Conservation (phyloP, 2,113 vertebrate species). For the Ictalurus furcatus region DNA sequence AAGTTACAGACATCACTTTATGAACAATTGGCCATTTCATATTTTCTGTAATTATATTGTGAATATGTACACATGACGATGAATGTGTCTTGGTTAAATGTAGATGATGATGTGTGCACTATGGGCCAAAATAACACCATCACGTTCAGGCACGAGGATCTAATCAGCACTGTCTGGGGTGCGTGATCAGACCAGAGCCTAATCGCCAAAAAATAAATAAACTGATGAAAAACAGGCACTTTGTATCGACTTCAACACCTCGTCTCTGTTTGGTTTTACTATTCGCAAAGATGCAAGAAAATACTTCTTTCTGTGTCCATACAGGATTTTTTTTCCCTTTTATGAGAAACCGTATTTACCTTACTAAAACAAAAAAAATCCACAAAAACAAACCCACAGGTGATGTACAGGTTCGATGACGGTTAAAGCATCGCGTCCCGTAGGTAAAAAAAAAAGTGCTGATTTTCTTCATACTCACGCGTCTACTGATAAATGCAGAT, state of each 20-base stretch:
- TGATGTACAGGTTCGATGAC: not conserved
- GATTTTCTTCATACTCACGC: too few relatives aligned
- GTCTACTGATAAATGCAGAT: too few relatives aligned
- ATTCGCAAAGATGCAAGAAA: not conserved
- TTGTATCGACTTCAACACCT: not conserved
- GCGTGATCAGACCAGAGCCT: not conserved
- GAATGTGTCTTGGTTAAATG: slow-evolving; percentile 12
- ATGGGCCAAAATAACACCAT: slow-evolving; percentile 43
- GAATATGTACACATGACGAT: slow-evolving; percentile 10
- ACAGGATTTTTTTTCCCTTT: not conserved
- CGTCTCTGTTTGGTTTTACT: not conserved
- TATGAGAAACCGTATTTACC: not conserved
- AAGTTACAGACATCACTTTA: slow-evolving; percentile 16
- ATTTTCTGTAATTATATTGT: slow-evolving; percentile 3
- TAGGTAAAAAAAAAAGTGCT: too few relatives aligned
- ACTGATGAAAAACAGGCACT: not conserved
- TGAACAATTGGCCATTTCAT: slow-evolving; percentile 29
- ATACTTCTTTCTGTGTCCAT: not conserved
- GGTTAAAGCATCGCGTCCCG: not conserved
- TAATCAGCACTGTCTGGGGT: not conserved
- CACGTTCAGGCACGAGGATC: not conserved
- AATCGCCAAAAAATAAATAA: slow-evolving; percentile 10
- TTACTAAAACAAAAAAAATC: not conserved
- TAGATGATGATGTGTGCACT: not conserved
- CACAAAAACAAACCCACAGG: not conserved